Percentiles rank a stretch among this genome's conserved stretches.
phyloP scores from a whole-genome alignment of 2,113 vertebrate genomes.

The Euleptes europaea region DNA sequence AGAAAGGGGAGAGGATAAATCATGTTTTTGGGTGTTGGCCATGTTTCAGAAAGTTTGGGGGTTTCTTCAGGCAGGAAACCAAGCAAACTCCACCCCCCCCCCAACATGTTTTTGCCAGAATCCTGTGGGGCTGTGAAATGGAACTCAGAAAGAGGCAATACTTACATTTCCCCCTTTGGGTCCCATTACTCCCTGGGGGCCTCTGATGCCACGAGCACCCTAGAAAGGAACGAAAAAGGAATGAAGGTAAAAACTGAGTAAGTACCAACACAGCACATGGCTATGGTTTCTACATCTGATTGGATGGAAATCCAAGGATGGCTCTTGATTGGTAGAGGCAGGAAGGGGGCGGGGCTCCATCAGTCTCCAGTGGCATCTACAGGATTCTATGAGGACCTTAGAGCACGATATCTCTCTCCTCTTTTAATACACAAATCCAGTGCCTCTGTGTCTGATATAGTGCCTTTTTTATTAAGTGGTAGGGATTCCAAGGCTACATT shows the following conservation, averaged over 20 bases:
- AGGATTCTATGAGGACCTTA: no score
- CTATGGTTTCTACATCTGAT: background rate
- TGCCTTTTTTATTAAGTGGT: no score
- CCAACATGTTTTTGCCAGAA: background rate
- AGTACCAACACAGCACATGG: background rate
- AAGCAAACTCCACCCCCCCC: background rate
- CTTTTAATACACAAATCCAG: no score
- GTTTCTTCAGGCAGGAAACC: background rate
- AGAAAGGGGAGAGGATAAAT: background rate
- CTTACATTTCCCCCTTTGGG: conserved; percentile 93
- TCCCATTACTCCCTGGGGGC: conserved; percentile 87
- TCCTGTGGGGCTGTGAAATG: background rate
- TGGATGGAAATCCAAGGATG: background rate
- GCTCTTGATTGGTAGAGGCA: background rate
- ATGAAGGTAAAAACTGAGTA: background rate
- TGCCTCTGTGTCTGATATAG: no score
- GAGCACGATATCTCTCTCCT: no score
- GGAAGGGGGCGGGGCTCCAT: background rate
- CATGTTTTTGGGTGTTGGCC: no score
- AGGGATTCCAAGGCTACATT: no score
- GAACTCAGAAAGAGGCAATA: conserved; percentile 21
- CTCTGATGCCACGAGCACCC: conserved; percentile 86
- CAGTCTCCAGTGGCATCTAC: background rate
- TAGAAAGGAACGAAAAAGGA: conserved; percentile 59
- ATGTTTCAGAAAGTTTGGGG: background rate